Base-by-base conservation (phyloP, 2,113 vertebrate species). In the Trematomus loennbergii region DNA sequence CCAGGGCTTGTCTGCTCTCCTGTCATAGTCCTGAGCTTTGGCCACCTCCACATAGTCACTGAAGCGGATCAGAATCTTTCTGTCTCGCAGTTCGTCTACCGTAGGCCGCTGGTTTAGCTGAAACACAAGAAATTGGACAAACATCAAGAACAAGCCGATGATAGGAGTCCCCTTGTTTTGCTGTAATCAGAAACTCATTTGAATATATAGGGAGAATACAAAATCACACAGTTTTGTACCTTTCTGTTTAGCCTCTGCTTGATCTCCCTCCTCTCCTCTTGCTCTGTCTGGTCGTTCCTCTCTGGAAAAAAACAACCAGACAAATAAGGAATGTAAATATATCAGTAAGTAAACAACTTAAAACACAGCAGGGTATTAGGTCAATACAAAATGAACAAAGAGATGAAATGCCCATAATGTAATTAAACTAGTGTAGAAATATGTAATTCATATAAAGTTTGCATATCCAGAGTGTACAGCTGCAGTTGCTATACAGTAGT, bases 31-130 rank as follows among this genome's bases (percentile, higher is more conserved):
- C 96, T 99, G 98, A 83, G 98, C 98, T 95, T 98, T 99, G 22
- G 98, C 98, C 92, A 99, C 98, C 91, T 99, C 98, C 88, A 99
- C 98, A 0, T 99, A 99, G 87, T 99, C 98, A 29, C 98, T 99
- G 95, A 99, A 99, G 71, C 98, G 97, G 85, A 99, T 99, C 89
- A 99, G 96, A 87, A 99, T 99, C 94, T 99, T 99, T 86, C 97
- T 96, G 93, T 99, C 98, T 81, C 98, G 94, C 36, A 99, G 94
- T 86, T 99, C 98, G 60, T 99, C 98, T 1, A 99, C 98, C 0
- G 98, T 99, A 36, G 98, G 98, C 81, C 98, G 96, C 94, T 99
- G 97, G 90, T 98, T 99, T 66, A 99, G 96, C 98, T 99, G 87
- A 58, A 87, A 75, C 33, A 60, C 4, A 15, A 43, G 11, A 60